Percentiles rank a stretch among this genome's conserved stretches.
These are phyloP conservation scores for Odobenus rosmarus DNA, from an alignment of 2,113 vertebrate species.

Conservation along the genomic window DNA sequence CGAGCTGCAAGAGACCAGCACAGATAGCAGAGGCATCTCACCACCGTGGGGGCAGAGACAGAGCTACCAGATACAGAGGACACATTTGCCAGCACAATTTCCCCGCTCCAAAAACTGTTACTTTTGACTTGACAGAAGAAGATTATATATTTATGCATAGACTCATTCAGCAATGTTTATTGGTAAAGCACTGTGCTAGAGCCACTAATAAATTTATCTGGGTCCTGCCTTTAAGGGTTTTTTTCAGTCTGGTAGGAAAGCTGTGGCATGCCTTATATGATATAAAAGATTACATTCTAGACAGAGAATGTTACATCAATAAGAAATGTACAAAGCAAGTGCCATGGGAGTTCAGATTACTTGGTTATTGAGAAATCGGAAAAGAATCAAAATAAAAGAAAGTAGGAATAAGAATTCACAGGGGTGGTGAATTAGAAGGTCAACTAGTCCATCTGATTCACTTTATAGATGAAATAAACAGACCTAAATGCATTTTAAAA, in stretches of 20 bases:
- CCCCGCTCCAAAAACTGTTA: slow-evolving; percentile 14
- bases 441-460: background rate
- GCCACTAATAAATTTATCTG: background rate
- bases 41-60: background rate
- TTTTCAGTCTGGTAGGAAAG: background rate
- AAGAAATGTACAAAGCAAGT: background rate
- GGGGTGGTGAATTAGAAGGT: slow-evolving; percentile 30
- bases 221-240: background rate
- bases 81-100: background rate
- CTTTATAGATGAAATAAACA: slow-evolving; percentile 47
- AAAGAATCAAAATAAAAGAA: slow-evolving; percentile 42
- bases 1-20: background rate
- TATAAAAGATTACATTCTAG: background rate
- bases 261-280: background rate
- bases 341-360: background rate
- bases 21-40: background rate
- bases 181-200: background rate
- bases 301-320: background rate
- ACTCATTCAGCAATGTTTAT: slow-evolving; percentile 16
- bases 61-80: background rate
- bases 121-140: slow-evolving; percentile 9
- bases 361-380: slow-evolving; percentile 40
- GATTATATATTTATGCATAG: background rate
- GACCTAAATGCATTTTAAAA: background rate
- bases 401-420: slow-evolving; percentile 34